These are phyloP conservation scores for Phodopus roborovskii DNA, from an alignment of 2,113 vertebrate species.

Conservation along the genomic window DNA sequence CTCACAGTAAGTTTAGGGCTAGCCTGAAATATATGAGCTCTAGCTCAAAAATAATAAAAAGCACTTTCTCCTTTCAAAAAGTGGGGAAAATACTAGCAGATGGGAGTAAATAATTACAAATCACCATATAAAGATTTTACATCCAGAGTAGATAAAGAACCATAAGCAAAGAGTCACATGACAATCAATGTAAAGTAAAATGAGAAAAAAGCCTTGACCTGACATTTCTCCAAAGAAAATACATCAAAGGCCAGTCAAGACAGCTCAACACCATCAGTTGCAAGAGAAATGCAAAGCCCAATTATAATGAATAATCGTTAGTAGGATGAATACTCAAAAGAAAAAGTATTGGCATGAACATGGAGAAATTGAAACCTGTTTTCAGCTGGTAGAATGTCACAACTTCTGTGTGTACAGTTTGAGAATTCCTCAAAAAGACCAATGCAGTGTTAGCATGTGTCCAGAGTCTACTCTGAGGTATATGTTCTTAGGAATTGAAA, in stretches of 20 bases:
- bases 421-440: neutral
- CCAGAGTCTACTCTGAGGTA: neutral
- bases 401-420: neutral
- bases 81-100: neutral
- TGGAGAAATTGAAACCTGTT: neutral
- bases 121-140: neutral
- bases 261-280: neutral
- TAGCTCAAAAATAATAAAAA: neutral
- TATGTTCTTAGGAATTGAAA: neutral
- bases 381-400: neutral
- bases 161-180: neutral
- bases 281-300: neutral
- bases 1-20: neutral
- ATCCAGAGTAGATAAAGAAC: neutral
- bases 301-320: neutral
- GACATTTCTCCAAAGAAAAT: slow-evolving; percentile 23
- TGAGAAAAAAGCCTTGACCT: neutral
- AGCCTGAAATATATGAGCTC: neutral
- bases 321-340: neutral
- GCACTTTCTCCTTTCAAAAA: neutral
- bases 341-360: neutral
- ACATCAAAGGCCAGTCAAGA: neutral
- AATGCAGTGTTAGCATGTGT: neutral
- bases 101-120: neutral
- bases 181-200: neutral